Percentiles rank a stretch among this genome's conserved stretches.
phyloP scores from a whole-genome alignment of 2,113 vertebrate species.

The Misgurnus mizolepis region DNA sequence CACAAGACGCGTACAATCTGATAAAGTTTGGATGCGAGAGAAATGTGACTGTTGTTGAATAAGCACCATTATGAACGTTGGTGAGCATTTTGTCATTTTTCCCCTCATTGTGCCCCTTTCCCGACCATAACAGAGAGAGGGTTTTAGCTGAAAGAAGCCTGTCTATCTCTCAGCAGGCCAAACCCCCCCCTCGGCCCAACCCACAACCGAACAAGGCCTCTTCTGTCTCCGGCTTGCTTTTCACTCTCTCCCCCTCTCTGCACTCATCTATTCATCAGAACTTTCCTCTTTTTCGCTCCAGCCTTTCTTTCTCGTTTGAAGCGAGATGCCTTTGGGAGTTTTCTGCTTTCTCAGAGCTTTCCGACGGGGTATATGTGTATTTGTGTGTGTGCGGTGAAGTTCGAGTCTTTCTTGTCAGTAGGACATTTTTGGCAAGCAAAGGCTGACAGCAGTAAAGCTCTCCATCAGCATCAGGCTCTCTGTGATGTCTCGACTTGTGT shows the following conservation, averaged over 20 bases:
- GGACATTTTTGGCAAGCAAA: constrained; percentile 39
- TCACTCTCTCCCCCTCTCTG: constrained; percentile 63
- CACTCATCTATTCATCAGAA: constrained; percentile 77
- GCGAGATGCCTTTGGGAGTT: constrained; percentile 65
- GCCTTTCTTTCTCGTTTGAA: constrained; percentile 63
- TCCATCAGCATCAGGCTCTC: constrained; percentile 22
- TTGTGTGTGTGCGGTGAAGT: constrained; percentile 49
- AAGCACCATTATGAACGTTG: constrained; percentile 56
- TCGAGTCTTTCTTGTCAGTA: constrained; percentile 48
- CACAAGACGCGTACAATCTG: background rate
- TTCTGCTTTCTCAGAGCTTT: constrained; percentile 62
- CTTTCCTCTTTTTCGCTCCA: constrained; percentile 54
- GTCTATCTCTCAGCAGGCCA: constrained; percentile 78
- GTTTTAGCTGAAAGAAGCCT: constrained; percentile 73
- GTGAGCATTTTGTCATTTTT: constrained; percentile 57
- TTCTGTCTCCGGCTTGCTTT: constrained; percentile 66
- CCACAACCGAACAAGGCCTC: constrained; percentile 76
- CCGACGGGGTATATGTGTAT: constrained; percentile 62
- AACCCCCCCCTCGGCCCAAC: constrained; percentile 65
- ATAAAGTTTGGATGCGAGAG: background rate
- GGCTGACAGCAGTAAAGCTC: constrained; percentile 42
- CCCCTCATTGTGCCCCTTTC: constrained; percentile 57
- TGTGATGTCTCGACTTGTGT: background rate
- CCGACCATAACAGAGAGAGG: constrained; percentile 50
- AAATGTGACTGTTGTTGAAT: background rate